Evolutionary conservation across 2,797 vertebrate species (phyloP).

Genomic region (Pantherophis vulpinus): DNA sequence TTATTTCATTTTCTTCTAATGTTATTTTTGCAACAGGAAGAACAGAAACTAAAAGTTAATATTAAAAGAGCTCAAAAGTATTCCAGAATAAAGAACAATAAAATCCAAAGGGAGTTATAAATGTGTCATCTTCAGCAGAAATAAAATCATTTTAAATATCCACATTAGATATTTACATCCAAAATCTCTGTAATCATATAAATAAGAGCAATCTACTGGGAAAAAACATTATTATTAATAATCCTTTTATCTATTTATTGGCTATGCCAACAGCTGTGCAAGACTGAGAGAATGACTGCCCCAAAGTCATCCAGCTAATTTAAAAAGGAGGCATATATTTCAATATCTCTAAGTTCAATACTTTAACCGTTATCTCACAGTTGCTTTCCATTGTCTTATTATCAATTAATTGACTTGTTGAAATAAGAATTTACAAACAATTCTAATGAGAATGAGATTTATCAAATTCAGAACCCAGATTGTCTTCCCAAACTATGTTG

Average conservation of each 20-base stretch:
- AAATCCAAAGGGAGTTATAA: not conserved
- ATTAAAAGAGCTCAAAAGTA: not conserved
- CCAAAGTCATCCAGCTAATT: not conserved
- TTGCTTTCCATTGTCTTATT: not conserved
- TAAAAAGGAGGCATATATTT: not conserved
- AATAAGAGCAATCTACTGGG: not conserved
- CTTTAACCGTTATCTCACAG: not conserved
- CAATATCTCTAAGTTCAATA: not conserved
- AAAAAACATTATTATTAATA: not conserved
- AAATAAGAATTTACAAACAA: not conserved
- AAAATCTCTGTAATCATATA: not conserved
- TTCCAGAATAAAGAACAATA: not conserved
- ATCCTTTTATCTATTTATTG: not conserved
- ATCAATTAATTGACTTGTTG: not conserved
- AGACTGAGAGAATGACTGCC: not conserved
- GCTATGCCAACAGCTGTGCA: not conserved
- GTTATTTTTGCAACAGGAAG: not conserved
- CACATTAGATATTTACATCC: not conserved
- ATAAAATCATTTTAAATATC: not conserved
- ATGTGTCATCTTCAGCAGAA: not conserved
- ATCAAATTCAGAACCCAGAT: not conserved
- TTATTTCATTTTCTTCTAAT: not conserved
- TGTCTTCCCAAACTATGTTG: not conserved
- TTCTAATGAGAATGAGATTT: not conserved
- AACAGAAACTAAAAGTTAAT: not conserved